phyloP scores from a whole-genome alignment of 64 coral and sea anemone genomes.

The Stylophora pistillata region DNA sequence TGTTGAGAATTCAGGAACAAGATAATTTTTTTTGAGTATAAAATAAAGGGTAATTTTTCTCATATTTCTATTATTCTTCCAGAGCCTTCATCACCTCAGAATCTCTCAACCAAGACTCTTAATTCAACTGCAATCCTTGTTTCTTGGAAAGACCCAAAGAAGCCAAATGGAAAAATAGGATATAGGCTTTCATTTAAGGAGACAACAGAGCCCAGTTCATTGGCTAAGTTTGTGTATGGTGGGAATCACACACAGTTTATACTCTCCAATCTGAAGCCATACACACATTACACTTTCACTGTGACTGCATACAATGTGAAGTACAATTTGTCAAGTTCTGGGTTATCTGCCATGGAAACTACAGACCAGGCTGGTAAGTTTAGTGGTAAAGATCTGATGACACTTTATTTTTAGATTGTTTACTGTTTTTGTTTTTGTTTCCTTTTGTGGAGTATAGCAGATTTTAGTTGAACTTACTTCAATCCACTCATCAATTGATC shows the following conservation, averaged over 20 bases:
- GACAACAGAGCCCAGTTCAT: not conserved
- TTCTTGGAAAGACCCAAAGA: constrained; percentile 36
- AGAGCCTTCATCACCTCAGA: constrained; percentile 42
- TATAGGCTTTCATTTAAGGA: constrained; percentile 40
- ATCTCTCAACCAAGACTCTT: constrained; percentile 34
- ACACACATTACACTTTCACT: constrained; percentile 40
- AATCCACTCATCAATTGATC: no score
- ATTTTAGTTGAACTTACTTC: no score
- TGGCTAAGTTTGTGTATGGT: not conserved
- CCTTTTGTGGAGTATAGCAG: no score
- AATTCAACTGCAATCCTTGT: constrained; percentile 49
- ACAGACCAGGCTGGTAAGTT: constrained; percentile 44
- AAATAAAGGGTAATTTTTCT: no score
- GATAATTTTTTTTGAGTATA: no score
- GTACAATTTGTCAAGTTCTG: constrained; percentile 9
- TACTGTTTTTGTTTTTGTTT: no score
- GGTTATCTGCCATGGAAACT: not conserved
- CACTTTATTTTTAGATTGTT: not conserved
- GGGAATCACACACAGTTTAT: constrained; percentile 14
- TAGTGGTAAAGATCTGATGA: not conserved
- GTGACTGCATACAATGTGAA: constrained; percentile 59
- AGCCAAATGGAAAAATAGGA: constrained; percentile 53
- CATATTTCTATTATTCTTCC: not conserved
- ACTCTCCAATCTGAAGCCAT: constrained; percentile 25
- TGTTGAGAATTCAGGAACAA: no score